Percentiles rank a stretch among this genome's conserved stretches.
These are phyloP conservation scores for Rhinatrema bivittatum DNA, from an alignment of 2,797 vertebrate genomes.

Conservation along the genomic window DNA sequence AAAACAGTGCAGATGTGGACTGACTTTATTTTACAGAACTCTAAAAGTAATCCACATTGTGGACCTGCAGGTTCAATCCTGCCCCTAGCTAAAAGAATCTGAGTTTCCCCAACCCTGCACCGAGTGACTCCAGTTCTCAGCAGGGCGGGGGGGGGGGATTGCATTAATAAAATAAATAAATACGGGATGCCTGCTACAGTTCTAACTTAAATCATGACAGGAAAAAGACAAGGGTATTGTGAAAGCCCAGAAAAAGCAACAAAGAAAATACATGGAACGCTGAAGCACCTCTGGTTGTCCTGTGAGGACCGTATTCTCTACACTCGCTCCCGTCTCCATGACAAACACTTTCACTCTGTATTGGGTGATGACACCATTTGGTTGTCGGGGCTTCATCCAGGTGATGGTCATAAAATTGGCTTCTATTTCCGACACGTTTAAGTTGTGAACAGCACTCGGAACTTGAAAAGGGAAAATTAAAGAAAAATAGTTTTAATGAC, in stretches of 20 bases:
- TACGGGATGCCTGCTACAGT: no score
- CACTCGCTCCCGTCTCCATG: slow-evolving; percentile 38
- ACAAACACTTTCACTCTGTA: slow-evolving; percentile 74
- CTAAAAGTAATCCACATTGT: no score
- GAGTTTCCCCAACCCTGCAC: no score
- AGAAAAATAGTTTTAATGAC: no score
- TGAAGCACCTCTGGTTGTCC: slow-evolving; percentile 56
- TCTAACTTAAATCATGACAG: no score
- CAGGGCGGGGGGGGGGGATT: no score
- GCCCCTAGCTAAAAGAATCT: no score
- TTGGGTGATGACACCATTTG: slow-evolving; percentile 82
- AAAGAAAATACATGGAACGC: slow-evolving; percentile 1
- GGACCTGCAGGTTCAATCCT: no score
- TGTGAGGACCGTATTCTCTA: slow-evolving; percentile 78
- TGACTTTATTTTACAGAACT: no score
- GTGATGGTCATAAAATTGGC: slow-evolving; percentile 75
- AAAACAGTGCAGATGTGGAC: no score
- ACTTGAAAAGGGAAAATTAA: slow-evolving; percentile 48
- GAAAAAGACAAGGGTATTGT: slow-evolving; percentile 6
- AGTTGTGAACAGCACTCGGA: slow-evolving; percentile 74
- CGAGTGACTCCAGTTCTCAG: no score
- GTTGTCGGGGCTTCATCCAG: slow-evolving; percentile 79
- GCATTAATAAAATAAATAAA: no score
- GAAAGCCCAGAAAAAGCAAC: slow-evolving; percentile 1
- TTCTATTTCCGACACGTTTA: slow-evolving; percentile 70